These are phyloP conservation scores for Polyploca ridens DNA, from an alignment of 2,888 invertebrate species.

Conservation along the genomic window DNA sequence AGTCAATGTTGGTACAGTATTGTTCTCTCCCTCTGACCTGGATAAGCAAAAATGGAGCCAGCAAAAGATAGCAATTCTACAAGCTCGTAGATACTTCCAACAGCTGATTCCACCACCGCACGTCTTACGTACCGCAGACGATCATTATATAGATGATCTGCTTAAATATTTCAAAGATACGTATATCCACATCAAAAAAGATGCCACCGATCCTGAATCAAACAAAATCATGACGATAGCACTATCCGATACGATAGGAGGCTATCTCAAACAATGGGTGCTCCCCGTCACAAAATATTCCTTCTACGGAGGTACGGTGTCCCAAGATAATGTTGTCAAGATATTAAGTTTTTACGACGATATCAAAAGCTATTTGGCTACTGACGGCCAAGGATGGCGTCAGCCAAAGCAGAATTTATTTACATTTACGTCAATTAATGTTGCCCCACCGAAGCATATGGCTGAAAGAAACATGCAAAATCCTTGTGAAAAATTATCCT, in stretches of 20 bases:
- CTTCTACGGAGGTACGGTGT: conserved; percentile 86
- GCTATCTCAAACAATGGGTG: conserved; percentile 85
- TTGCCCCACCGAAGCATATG: conserved; percentile 39
- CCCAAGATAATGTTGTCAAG: conserved; percentile 80
- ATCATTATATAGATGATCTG: conserved; percentile 50
- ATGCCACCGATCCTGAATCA: conserved; percentile 41
- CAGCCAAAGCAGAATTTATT: conserved; percentile 49
- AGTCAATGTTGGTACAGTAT: conserved; percentile 66
- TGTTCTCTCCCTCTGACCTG: conserved; percentile 55
- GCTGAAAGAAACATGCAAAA: conserved; percentile 38
- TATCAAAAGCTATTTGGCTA: conserved; percentile 82
- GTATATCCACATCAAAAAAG: conserved; percentile 51
- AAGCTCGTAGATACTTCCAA: conserved; percentile 63
- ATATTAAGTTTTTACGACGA: conserved; percentile 83
- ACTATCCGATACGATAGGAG: conserved; percentile 82
- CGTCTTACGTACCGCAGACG: conserved; percentile 46
- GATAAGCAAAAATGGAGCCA: conserved; percentile 52
- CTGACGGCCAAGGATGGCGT: conserved; percentile 85
- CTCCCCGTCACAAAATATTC: conserved; percentile 85
- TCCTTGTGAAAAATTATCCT: conserved; percentile 60
- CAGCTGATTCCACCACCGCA: conserved; percentile 54
- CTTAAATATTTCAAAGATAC: conserved; percentile 57
- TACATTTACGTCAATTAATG: conserved; percentile 49
- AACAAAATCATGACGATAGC: conserved; percentile 61
- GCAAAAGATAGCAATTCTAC: conserved; percentile 50